Evolutionary conservation across 2,797 vertebrate species (phyloP).

Genomic region (Protosalanx chinensis): DNA sequence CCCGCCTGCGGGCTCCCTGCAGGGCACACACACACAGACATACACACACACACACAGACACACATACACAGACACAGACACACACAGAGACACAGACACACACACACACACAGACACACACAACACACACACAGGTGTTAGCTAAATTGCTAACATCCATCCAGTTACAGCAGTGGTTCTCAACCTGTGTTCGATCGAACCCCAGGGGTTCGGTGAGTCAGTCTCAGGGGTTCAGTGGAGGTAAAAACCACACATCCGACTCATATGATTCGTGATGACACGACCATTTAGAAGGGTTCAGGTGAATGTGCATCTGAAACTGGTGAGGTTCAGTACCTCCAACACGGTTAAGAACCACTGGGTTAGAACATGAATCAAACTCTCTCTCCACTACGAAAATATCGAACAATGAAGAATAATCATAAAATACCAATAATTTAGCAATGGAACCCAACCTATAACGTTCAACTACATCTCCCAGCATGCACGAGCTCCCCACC

Average conservation of each 20-base stretch:
- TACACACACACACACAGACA: background rate
- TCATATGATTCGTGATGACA: too few relatives aligned
- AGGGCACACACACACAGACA: conserved; percentile 7
- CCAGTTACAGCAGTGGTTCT: background rate
- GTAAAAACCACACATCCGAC: too few relatives aligned
- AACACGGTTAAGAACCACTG: background rate
- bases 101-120: conserved; percentile 11
- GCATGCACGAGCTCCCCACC: conserved; percentile 43
- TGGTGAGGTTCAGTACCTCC: too few relatives aligned
- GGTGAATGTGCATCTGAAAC: too few relatives aligned
- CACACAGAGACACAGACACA: conserved; percentile 15
- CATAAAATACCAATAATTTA: too few relatives aligned
- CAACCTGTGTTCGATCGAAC: too few relatives aligned
- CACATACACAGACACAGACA: conserved; percentile 1
- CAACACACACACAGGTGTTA: background rate
- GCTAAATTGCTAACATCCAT: background rate
- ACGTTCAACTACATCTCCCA: background rate
- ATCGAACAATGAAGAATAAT: background rate
- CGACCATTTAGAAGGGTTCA: too few relatives aligned
- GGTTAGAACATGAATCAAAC: background rate
- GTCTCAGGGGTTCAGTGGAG: too few relatives aligned
- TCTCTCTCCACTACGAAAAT: background rate
- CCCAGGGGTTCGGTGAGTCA: too few relatives aligned
- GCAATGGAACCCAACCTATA: too few relatives aligned
- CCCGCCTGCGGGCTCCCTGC: conserved; percentile 84